Evolutionary conservation across 2,797 vertebrate species (phyloP), one percentile per base, ranked within the genome.

Genomic region (Psittacula derbiana): DNA sequence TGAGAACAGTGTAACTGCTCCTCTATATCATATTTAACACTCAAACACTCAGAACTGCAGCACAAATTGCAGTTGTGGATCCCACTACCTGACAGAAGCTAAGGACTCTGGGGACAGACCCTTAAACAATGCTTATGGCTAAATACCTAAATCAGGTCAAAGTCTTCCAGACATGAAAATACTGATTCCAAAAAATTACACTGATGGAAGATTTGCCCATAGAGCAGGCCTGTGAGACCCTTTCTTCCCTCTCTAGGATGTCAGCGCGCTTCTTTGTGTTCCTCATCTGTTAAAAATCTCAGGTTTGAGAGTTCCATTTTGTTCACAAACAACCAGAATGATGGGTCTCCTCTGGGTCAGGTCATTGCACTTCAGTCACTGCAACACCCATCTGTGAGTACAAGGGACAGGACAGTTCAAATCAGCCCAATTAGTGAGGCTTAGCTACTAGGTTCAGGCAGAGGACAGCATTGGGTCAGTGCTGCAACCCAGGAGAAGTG

Each of bases 121-220:
- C 16, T 57, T 30, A 8, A 46, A 21, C 0, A 0, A 31, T 80
- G 47, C 44, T 79, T 20, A 27, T 16, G 20, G 31, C 19, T 38
- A 16, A 60, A 53, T 10, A 65, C 58, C 40, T 36, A 50, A 36
- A 65, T 14, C 19, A 83, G 20, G 13, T 12, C 61, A 84, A 85
- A 92, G 6, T 38, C 57, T 78, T 67, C 47, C 44, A 36, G 61
- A 23, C 57, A 46, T 53, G 70, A 92, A 92, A 94, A 40, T 2
- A 10, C 1, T 1, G 0, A 13, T n/a, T 47, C 46, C 33, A 12
- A 27, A 65, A 17, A 69, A 2, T 28, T 30, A 2, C 8, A 2
- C 14, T 5, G 41, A 1, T n/a, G 43, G 60, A 86, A 72, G n/a
- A 21, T 72, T 53, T 50, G 38, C 38, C 43, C 14, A 16, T 1